A percentile compares a stretch with the other conserved stretches of the same genome.
Conservation (phyloP, 2,797 vertebrate genomes). For the Ficedula albicollis region DNA sequence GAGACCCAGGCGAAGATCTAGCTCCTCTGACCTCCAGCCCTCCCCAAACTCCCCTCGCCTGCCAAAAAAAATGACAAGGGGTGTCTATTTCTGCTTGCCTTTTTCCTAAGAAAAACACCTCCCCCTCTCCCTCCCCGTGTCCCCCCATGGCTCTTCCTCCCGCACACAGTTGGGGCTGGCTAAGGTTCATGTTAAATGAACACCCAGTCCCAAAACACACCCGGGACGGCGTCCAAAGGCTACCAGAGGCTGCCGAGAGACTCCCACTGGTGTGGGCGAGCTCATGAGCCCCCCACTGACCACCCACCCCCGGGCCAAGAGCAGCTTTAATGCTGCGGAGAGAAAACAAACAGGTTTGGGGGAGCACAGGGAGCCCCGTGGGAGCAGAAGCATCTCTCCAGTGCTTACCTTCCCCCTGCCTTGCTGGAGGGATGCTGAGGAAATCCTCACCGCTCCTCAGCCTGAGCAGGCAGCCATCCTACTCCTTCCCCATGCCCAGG, state of each 20-base stretch:
- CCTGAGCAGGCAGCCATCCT: not conserved
- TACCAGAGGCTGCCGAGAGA: not conserved
- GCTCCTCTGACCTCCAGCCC: not conserved
- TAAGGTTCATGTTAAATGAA: not conserved
- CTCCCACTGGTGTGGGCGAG: not conserved
- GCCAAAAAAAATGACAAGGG: conserved; percentile 47
- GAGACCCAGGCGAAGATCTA: not conserved
- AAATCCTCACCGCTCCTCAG: conserved; percentile 1
- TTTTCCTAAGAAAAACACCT: conserved; percentile 40
- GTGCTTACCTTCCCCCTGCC: conserved; percentile 59
- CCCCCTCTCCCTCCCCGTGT: not conserved
- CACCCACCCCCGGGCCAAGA: not conserved
- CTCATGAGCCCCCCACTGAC: not conserved
- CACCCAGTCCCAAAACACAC: conserved; percentile 1
- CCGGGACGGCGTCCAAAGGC: not conserved
- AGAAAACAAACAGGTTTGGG: not conserved
- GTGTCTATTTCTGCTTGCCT: conserved; percentile 56
- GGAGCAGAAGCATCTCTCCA: not conserved
- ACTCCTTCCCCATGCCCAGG: not conserved
- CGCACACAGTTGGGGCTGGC: not conserved
- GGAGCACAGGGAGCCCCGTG: not conserved
- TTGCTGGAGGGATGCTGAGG: not conserved
- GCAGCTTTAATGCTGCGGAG: not conserved
- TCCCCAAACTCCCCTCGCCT: not conserved
- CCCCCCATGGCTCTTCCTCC: not conserved